Evolutionary conservation across 2,113 vertebrate species (phyloP).

Genomic region (Helogale parvula): DNA sequence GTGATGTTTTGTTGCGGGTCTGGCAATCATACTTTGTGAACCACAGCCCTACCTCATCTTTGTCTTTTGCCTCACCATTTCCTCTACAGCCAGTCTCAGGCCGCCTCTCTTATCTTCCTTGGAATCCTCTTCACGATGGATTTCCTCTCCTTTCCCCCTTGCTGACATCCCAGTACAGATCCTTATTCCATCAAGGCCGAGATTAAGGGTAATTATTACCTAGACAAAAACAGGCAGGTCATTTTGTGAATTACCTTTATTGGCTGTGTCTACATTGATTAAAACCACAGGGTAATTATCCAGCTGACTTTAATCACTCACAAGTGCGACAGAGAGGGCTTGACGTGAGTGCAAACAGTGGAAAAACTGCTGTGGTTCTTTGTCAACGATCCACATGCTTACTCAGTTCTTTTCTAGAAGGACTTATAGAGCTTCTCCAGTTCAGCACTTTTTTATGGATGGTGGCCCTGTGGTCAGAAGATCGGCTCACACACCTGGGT

Average conservation of each 20-base stretch:
- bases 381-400: neutral
- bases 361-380: neutral
- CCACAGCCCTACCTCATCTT: neutral
- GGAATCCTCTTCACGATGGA: neutral
- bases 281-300: neutral
- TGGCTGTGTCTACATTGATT: neutral
- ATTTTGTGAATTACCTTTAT: slow-evolving; percentile 27
- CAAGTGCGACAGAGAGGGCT: neutral
- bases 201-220: neutral
- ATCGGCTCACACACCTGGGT: neutral
- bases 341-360: neutral
- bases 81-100: neutral
- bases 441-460: neutral
- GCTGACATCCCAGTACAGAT: neutral
- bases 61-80: neutral
- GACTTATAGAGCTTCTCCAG: neutral
- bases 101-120: neutral
- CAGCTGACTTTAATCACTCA: slow-evolving; percentile 16
- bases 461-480: neutral
- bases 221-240: neutral
- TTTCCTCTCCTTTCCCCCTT: neutral
- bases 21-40: neutral
- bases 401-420: neutral
- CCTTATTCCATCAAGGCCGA: slow-evolving; percentile 3
- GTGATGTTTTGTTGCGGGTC: neutral